phyloP scores from a whole-genome alignment of 2,113 vertebrate species.

The Ailuropoda melanoleuca region DNA sequence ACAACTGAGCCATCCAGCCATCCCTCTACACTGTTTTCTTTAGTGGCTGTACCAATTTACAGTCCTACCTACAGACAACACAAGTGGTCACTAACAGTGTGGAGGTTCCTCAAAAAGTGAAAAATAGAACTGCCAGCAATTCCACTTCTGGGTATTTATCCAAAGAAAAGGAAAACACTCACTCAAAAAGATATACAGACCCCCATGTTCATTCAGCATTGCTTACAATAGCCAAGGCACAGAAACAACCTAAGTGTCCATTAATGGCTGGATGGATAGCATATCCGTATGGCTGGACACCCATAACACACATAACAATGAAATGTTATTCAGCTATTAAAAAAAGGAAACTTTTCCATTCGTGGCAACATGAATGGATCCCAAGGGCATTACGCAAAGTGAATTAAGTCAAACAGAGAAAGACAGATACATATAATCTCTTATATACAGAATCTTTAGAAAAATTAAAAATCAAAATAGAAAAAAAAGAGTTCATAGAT shows the following conservation, averaged over 20 bases:
- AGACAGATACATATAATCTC: neutral
- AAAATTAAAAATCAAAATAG: neutral
- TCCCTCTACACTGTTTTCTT: neutral
- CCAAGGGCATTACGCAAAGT: neutral
- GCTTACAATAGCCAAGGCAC: neutral
- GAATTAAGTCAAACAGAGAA: neutral
- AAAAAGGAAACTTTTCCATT: neutral
- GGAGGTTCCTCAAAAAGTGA: neutral
- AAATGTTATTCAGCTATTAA: neutral
- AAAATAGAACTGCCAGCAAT: neutral
- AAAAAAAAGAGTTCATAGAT: neutral
- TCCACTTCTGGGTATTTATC: neutral
- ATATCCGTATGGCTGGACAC: neutral
- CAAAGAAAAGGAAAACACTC: neutral
- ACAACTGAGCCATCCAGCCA: too few species aligned
- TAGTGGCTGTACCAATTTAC: neutral
- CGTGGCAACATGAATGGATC: neutral
- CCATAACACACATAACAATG: neutral
- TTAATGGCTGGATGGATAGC: neutral
- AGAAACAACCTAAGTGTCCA: neutral
- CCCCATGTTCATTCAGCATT: neutral
- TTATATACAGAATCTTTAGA: neutral
- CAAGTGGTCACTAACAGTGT: neutral
- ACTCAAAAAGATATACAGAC: neutral
- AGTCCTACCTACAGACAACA: neutral